Evolutionary conservation across 2,797 vertebrate genomes (phyloP), one percentile per base, ranked within the genome.

Genomic region (Schizopygopsis malacanthus): DNA sequence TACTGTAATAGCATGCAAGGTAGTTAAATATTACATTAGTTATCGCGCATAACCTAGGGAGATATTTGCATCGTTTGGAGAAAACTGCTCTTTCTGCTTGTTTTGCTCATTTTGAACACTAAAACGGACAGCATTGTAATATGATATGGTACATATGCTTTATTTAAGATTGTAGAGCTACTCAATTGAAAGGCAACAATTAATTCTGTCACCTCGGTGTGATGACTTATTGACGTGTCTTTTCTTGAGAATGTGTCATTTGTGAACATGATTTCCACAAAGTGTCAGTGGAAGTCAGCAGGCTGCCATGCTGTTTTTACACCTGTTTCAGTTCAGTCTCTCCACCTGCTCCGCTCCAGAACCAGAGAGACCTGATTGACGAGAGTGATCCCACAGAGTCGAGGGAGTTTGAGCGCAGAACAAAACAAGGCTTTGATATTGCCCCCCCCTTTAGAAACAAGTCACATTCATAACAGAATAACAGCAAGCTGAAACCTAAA

Each of bases 261-360:
- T 61, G 43, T 39, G 28, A 84, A 76, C 75, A 52, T 16, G 50
- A 15, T 39, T 43, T 83, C 54, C 28, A 81, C 52, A 28, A 76
- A 79, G 18, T 70, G 70, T 39, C 18, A 59, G 22, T 16, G 6
- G 67, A 83, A 81, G 39, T 84, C n/a, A 45, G 54, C 50, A 39
- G 56, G 28, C 65, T 22, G 11, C 79, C 54, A 45, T 88, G 90
- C 89, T 89, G 85, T 72, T 83, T 28, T 86, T 90, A 88, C 91
- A 93, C 93, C 93, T 92, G 93, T 90, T 91, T 89, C 67, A 71
- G 91, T 79, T 91, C 85, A 85, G 81, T 87, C 69, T 79, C 52
- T 82, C 61, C 75, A 87, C 87, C 85, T 88, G 86, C 83, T 90
- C 78, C 2, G 50, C 78, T 71, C 69, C 37, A 52, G 45, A 89